Percentiles rank a stretch among this genome's conserved stretches.
phyloP scores from a whole-genome alignment of 1,140 invertebrate species.

The Sminthurinus signatus region DNA sequence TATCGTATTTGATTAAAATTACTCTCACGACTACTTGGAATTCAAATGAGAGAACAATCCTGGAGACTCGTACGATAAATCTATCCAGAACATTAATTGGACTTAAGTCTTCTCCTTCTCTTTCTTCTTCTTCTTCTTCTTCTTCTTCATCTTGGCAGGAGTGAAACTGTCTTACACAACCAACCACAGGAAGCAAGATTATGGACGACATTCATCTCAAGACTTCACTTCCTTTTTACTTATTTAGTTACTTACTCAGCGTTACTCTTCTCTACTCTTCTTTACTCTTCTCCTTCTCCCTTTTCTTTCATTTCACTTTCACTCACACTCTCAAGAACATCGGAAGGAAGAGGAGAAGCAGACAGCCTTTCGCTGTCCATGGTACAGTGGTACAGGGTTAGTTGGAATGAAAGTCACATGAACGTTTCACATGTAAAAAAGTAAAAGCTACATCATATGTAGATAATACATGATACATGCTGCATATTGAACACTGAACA shows the following conservation, averaged over 20 bases:
- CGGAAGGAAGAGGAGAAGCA: too few species aligned
- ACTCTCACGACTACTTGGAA: constrained; percentile 29
- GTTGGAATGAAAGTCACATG: too few species aligned
- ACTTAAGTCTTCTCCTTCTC: constrained; percentile 18
- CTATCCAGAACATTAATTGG: constrained; percentile 36
- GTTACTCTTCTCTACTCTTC: neutral
- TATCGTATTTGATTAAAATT: constrained; percentile 37
- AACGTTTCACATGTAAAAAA: too few species aligned
- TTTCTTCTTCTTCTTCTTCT: too few species aligned
- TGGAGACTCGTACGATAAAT: constrained; percentile 33
- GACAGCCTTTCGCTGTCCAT: too few species aligned
- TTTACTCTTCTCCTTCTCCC: neutral
- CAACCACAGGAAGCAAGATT: constrained; percentile 28
- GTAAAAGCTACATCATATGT: too few species aligned
- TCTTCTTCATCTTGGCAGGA: constrained; percentile 11
- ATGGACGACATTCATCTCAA: constrained; percentile 13
- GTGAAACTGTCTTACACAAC: constrained; percentile 24
- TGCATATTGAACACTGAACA: too few species aligned
- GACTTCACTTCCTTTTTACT: constrained; percentile 1
- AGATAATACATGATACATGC: too few species aligned
- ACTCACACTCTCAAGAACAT: neutral
- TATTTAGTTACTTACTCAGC: neutral
- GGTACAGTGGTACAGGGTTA: neutral
- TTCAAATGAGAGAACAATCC: constrained; percentile 30
- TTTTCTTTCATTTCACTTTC: neutral